Evolutionary conservation across 64 coral and sea anemone species (phyloP).

Genomic region (Stylophora pistillata): DNA sequence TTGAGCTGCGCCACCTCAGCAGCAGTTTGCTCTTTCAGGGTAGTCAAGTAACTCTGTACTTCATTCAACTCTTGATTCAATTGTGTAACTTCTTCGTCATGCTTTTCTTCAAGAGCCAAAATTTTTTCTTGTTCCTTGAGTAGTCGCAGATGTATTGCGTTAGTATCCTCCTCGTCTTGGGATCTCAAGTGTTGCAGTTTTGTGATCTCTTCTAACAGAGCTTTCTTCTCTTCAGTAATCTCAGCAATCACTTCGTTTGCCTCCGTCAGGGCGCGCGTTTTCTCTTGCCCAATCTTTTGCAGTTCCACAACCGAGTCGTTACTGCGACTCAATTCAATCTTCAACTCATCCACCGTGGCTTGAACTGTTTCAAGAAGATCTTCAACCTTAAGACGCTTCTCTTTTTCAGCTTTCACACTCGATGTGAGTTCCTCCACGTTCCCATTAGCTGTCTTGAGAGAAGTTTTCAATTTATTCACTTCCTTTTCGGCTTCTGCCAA

Average conservation of each 20-base stretch:
- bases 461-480: conserved; percentile 73
- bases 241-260: conserved; percentile 30
- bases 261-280: background rate
- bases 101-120: conserved; percentile 4
- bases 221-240: conserved; percentile 55
- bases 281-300: conserved; percentile 38
- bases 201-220: conserved; percentile 41
- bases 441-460: conserved; percentile 69
- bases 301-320: conserved; percentile 26
- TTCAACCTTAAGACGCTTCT: conserved; percentile 22
- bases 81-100: conserved; percentile 34
- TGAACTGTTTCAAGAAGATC: conserved; percentile 20
- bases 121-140: conserved; percentile 55
- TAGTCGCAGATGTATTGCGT: conserved; percentile 57
- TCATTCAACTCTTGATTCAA: conserved; percentile 40
- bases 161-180: conserved; percentile 37
- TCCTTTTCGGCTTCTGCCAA: conserved; percentile 91
- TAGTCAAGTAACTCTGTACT: background rate
- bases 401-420: conserved; percentile 49
- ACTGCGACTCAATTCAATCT: conserved; percentile 23
- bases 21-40: conserved; percentile 36
- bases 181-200: conserved; percentile 19
- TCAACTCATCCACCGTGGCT: conserved; percentile 32
- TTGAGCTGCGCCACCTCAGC: conserved; percentile 46
- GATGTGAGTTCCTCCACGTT: conserved; percentile 63